These are phyloP conservation scores for Lapara coniferarum DNA, from an alignment of 2,888 invertebrate species.

Conservation along the genomic window DNA sequence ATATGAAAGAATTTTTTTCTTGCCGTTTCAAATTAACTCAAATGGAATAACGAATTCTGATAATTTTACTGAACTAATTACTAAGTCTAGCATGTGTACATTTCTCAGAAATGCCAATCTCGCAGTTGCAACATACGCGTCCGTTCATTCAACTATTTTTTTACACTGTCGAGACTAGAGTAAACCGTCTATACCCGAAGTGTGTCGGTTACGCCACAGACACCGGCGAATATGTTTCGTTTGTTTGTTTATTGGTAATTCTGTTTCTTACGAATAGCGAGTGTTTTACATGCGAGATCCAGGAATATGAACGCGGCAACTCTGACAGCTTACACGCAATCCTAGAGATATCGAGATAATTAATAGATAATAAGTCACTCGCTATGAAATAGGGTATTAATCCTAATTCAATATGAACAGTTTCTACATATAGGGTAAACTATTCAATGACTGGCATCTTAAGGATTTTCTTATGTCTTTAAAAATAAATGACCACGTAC, in stretches of 20 bases:
- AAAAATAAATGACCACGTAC: too few relatives aligned
- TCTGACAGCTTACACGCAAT: not conserved
- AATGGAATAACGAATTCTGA: not conserved
- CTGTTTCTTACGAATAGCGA: not conserved
- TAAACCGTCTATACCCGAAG: not conserved
- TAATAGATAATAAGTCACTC: too few relatives aligned
- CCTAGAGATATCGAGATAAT: too few relatives aligned
- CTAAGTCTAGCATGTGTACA: not conserved
- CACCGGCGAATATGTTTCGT: not conserved
- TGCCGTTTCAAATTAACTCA: too few relatives aligned
- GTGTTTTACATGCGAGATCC: not conserved
- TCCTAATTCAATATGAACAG: too few relatives aligned
- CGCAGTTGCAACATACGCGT: not conserved
- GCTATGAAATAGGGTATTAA: too few relatives aligned
- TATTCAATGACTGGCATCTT: too few relatives aligned
- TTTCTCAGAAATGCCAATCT: not conserved
- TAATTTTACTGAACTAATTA: not conserved
- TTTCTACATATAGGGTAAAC: too few relatives aligned
- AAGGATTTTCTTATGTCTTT: too few relatives aligned
- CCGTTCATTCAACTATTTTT: slow-evolving; percentile 21
- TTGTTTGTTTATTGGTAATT: slow-evolving; percentile 13
- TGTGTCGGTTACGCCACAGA: slow-evolving; percentile 10
- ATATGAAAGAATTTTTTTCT: too few relatives aligned
- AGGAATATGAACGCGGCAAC: not conserved
- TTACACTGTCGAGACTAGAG: slow-evolving; percentile 9